Evolutionary conservation across 2,113 vertebrate species (phyloP).

Genomic region (Ivindomyrus marchei): DNA sequence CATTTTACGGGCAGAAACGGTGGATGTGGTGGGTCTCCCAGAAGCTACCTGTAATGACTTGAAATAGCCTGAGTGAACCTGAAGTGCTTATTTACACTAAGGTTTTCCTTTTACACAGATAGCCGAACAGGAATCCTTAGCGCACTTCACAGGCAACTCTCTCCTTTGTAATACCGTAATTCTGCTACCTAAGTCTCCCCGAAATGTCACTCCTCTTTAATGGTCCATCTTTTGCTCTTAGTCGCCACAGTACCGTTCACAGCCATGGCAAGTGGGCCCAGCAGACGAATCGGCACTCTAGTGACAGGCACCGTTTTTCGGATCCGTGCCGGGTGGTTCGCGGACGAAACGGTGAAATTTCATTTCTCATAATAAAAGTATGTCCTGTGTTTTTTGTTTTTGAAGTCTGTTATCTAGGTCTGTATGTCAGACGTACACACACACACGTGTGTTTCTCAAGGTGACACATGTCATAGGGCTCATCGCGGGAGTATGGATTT

Average conservation of each 20-base stretch:
- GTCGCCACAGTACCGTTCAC: background rate
- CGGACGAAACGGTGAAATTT: background rate
- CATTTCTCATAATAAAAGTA: background rate
- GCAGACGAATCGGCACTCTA: background rate
- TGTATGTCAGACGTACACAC: background rate
- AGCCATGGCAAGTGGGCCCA: background rate
- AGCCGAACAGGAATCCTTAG: background rate
- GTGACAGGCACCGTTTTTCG: background rate
- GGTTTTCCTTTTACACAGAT: background rate
- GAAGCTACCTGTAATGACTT: constrained; percentile 29
- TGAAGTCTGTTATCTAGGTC: background rate
- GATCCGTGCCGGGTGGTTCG: background rate
- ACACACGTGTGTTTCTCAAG: background rate
- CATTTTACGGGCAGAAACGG: constrained; percentile 9
- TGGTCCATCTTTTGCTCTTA: background rate
- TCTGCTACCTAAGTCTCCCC: background rate
- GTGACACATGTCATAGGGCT: background rate
- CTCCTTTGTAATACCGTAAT: background rate
- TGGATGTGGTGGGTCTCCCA: constrained; percentile 6
- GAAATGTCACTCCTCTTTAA: background rate
- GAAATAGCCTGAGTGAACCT: background rate
- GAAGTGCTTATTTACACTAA: background rate
- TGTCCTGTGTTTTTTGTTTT: background rate
- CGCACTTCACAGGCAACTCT: background rate
- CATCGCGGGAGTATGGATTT: background rate